Conservation (phyloP, 2,888 invertebrate genomes). For the Chirona hameri region DNA sequence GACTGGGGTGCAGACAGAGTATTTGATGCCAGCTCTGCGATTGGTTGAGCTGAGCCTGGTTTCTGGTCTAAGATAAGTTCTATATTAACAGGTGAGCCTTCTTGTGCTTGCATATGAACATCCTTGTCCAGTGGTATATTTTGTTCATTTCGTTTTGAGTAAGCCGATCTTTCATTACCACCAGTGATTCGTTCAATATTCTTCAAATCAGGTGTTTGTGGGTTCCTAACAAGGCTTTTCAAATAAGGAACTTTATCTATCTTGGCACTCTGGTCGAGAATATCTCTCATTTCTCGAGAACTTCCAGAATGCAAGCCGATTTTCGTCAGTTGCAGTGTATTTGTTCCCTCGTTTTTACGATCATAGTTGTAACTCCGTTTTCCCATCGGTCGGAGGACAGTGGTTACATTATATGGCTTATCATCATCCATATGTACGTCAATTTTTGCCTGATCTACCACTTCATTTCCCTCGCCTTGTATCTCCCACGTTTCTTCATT, state of each 20-base stretch:
- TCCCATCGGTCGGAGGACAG: not conserved
- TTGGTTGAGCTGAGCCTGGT: not conserved
- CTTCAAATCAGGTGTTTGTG: no score
- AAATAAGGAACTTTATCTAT: no score
- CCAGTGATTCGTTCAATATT: no score
- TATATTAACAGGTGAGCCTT: not conserved
- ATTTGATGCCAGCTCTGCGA: no score
- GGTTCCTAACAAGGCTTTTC: no score
- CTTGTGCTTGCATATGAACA: not conserved
- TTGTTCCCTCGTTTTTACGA: not conserved
- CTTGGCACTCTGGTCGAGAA: not conserved
- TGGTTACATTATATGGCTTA: not conserved
- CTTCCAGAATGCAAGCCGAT: not conserved
- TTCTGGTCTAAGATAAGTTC: not conserved
- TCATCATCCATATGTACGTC: not conserved
- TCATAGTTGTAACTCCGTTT: not conserved
- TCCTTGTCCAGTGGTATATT: not conserved
- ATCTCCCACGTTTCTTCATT: slow-evolving; percentile 8
- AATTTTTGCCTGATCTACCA: not conserved
- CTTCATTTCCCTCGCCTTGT: not conserved
- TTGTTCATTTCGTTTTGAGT: not conserved
- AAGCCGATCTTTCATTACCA: no score
- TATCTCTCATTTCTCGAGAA: not conserved
- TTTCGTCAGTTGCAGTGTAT: not conserved
- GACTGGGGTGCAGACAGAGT: not conserved